Base-by-base conservation (phyloP, 2,888 invertebrate genomes). In the Oscheius sp. region DNA sequence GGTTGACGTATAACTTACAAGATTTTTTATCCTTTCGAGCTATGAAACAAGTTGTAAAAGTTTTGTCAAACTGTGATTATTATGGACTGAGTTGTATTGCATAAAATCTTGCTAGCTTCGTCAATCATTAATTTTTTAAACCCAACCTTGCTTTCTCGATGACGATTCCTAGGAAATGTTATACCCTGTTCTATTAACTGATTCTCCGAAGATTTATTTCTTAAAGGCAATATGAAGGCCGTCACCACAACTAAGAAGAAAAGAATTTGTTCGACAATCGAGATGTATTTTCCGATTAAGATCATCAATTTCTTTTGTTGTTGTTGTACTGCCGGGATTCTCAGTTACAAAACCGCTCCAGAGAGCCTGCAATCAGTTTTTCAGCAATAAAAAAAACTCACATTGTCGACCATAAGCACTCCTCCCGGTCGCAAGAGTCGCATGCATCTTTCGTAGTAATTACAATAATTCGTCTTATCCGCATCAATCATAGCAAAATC, bases 341-440 rank as follows among this genome's bases (percentile, higher is more conserved):
- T 49, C 49, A 26, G 33, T 24, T 12, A 59, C 59, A 8, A 33
- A 1, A 2, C 67, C 67, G 28, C 47, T 38, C 67, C 67, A 67
- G 8, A 67, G 47, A 12, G 67, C 57, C 67, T 67, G 26, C n/a
- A 30, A 66, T n/a, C n/a, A n/a, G 30, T 20, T 26, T 3, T 32
- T 38, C 20, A 41, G 8, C 14, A n/a, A n/a, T n/a, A n/a, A n/a
- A n/a, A n/a, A n/a, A n/a, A n/a, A n/a, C 80, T 75, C 38, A 82
- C 83, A 67, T 88, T 88, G 74, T 88, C 88, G 30, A 88, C 76
- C 3, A 87, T 81, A 44, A 88, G 86, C 59, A 88, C 83, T 44
- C 88, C 88, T 24, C 87, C 87, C 26, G 80, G 70, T n/a, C 86
- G 73, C 30, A 88, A 51, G 51, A 88, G 80, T 44, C 79, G 70